phyloP scores from a whole-genome alignment of 2,888 invertebrate species.

The Mayetiola destructor region DNA sequence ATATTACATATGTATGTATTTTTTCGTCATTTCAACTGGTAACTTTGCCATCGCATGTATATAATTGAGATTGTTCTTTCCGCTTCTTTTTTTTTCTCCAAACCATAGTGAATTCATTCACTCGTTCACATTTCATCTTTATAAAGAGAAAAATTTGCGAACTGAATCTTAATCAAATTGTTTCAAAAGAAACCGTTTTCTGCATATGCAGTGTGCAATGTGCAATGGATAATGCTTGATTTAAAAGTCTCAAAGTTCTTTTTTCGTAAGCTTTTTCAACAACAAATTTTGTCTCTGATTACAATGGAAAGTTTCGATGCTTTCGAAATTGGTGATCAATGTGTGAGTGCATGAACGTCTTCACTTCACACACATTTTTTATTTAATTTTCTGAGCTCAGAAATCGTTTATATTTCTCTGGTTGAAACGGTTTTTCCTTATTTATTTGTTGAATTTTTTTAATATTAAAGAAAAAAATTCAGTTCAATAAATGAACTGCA shows the following conservation, averaged over 20 bases:
- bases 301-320: neutral
- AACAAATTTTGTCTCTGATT: neutral
- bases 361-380: neutral
- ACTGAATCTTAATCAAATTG: slow-evolving; percentile 12
- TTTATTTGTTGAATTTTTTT: neutral
- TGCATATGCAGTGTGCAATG: neutral
- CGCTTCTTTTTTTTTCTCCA: neutral
- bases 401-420: neutral
- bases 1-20: too few species aligned
- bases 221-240: neutral
- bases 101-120: too few species aligned
- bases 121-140: slow-evolving; percentile 3
- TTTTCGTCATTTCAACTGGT: too few species aligned
- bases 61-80: too few species aligned
- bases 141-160: slow-evolving; percentile 1
- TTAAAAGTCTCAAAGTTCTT: neutral
- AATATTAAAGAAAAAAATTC: neutral
- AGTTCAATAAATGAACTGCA: neutral
- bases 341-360: slow-evolving; percentile 3
- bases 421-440: too few species aligned
- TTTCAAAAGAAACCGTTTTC: neutral
- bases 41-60: too few species aligned
- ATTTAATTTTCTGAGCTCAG: neutral
- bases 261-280: neutral
- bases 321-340: neutral